Conservation (phyloP, 2,113 vertebrate species). For the Oryctolagus cuniculus region mOryCun1.1 NC_091437.1:3052001-3052500, state of each 20-base stretch:
- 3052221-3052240: background rate
- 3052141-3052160: background rate
- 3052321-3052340: background rate
- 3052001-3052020: background rate
- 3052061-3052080: background rate
- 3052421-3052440: no score
- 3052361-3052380: background rate
- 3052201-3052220: background rate
- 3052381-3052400: background rate
- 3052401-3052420: background rate
- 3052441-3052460: no score
- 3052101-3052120: background rate
- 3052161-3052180: background rate
- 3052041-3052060: background rate
- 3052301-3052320: background rate
- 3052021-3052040: conserved; percentile 27
- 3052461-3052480: no score
- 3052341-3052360: background rate
- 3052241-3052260: background rate
- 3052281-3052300: background rate
- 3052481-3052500: no score
- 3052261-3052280: background rate
- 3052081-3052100: background rate
- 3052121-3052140: background rate
- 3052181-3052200: background rate